Evolutionary conservation across 2,113 vertebrate species (phyloP).

Genomic region (Collichthys lucidus): DNA sequence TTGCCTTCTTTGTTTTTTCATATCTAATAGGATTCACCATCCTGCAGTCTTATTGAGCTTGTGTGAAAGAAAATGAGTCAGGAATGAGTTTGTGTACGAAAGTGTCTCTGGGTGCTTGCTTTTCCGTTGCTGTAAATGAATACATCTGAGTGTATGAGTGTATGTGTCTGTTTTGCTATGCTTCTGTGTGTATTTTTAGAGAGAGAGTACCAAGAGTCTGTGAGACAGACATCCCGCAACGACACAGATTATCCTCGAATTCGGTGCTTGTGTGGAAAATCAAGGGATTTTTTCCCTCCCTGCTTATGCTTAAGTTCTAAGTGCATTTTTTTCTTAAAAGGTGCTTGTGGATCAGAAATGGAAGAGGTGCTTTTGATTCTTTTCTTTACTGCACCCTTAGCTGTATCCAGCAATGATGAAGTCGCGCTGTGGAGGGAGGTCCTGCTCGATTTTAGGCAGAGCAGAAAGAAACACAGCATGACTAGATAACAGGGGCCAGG

Average conservation of each 20-base stretch:
- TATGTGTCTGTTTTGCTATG: constrained; percentile 39
- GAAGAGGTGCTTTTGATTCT: constrained; percentile 55
- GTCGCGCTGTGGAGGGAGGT: constrained; percentile 70
- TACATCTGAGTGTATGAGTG: constrained; percentile 1
- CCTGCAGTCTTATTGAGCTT: constrained; percentile 58
- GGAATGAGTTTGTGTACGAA: constrained; percentile 12
- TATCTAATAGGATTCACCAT: constrained; percentile 62
- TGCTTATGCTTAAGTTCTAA: constrained; percentile 53
- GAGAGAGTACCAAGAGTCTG: constrained; percentile 14
- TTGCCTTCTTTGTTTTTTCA: constrained; percentile 70
- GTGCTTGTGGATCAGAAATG: constrained; percentile 56
- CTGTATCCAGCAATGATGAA: constrained; percentile 45
- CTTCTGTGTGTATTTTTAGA: constrained; percentile 51
- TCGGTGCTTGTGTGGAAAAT: constrained; percentile 62
- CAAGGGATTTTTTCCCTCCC: constrained; percentile 47
- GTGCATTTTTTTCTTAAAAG: constrained; percentile 72
- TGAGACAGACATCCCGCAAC: constrained; percentile 40
- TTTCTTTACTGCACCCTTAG: constrained; percentile 60
- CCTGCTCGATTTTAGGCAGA: constrained; percentile 66
- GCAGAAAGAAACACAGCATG: constrained; percentile 59
- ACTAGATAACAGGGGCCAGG: constrained; percentile 63
- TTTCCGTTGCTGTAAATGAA: constrained; percentile 31
- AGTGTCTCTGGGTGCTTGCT: constrained; percentile 12
- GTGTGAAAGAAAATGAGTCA: constrained; percentile 38
- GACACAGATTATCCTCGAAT: constrained; percentile 66